These are phyloP conservation scores for Bos javanicus DNA, from an alignment of 2,113 vertebrate genomes.

Conservation along the genomic window DNA sequence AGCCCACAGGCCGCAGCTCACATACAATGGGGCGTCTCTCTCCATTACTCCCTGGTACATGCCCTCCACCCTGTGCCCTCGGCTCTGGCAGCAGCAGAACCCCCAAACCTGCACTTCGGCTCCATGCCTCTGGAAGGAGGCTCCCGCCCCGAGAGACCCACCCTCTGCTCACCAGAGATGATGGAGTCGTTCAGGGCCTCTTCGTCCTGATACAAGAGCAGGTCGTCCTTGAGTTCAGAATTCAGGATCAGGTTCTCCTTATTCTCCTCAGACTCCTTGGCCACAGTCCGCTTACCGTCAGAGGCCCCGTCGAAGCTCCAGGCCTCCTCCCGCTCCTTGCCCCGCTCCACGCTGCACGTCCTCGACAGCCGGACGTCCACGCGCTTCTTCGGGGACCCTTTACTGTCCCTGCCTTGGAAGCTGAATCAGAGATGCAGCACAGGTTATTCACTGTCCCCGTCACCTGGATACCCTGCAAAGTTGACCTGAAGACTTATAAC, in stretches of 20 bases:
- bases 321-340: constrained; percentile 78
- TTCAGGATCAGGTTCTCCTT: constrained; percentile 94
- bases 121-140: accelerated
- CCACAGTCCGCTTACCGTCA: constrained; percentile 79
- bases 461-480: accelerated
- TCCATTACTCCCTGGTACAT: accelerated
- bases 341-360: constrained; percentile 87
- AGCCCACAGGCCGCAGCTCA: accelerated
- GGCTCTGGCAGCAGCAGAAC: accelerated
- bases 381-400: constrained; percentile 90
- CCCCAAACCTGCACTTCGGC: accelerated
- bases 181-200: constrained; percentile 94
- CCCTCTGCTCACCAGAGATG: constrained; percentile 89
- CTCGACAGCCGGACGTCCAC: constrained; percentile 87
- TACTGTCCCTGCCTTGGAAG: constrained; percentile 90
- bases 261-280: constrained; percentile 92
- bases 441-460: accelerated
- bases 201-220: constrained; percentile 86
- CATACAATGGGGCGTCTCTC: accelerated
- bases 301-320: constrained; percentile 73
- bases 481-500: accelerated
- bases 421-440: constrained; percentile 72
- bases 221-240: constrained; percentile 85
- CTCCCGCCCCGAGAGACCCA: accelerated
- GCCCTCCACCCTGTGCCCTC: neutral